Conservation (phyloP, 1,140 invertebrate genomes). For the Sinonovacula constricta region DNA sequence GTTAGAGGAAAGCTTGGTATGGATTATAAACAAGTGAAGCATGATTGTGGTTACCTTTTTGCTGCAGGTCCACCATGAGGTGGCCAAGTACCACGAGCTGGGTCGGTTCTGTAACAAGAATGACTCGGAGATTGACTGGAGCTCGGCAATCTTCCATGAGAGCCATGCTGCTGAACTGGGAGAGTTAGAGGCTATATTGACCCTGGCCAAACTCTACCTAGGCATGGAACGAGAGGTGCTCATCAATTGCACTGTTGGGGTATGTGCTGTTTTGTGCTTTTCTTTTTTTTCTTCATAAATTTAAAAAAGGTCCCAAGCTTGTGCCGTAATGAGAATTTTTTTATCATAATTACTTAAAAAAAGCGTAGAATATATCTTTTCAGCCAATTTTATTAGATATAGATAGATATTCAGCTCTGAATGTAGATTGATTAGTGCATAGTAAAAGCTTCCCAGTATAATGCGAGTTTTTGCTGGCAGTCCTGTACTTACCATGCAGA, state of each 20-base stretch:
- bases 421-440: too few species aligned
- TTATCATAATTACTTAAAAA: neutral
- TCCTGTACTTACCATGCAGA: too few species aligned
- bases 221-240: slow-evolving; percentile 80
- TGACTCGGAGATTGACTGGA: slow-evolving; percentile 78
- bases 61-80: slow-evolving; percentile 81
- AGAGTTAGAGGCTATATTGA: slow-evolving; percentile 80
- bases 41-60: slow-evolving; percentile 5
- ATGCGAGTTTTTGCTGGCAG: too few species aligned
- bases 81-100: slow-evolving; percentile 82
- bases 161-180: slow-evolving; percentile 81
- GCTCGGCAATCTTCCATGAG: slow-evolving; percentile 81
- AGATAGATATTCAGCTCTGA: too few species aligned
- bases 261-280: neutral
- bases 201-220: slow-evolving; percentile 80
- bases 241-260: slow-evolving; percentile 67
- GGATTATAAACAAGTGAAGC: too few species aligned
- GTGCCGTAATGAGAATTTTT: slow-evolving; percentile 62
- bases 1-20: too few species aligned
- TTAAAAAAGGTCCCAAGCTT: too few species aligned
- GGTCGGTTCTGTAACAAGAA: slow-evolving; percentile 78
- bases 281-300: too few species aligned
- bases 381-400: too few species aligned
- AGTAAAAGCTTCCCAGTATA: too few species aligned
- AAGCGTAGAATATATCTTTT: too few species aligned